Evolutionary conservation across 2,888 invertebrate species (phyloP), one percentile per base, ranked within the genome.

Genomic region (Lydus trimaculatus): DNA sequence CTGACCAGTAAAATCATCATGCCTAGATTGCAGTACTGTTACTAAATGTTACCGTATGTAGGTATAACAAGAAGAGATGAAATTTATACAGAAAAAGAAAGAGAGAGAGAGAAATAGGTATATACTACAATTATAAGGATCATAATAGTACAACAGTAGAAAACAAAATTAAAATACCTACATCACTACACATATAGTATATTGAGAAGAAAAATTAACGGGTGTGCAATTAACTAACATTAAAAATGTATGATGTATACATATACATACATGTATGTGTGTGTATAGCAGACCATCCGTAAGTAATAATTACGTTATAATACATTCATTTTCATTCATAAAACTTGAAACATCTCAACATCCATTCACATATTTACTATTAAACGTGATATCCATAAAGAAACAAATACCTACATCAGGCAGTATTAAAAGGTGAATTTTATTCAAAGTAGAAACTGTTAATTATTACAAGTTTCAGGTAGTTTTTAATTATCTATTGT

Each of bases 1-100:
- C 75, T 73, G 73, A 69, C 75, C 52, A 48, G 72, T 74, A 66
- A 70, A 75, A 76, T 74, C 73, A 74, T 76, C 75, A 74, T 72
- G 48, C 20, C 48, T 20, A 48, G 63, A 63, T 63, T 43, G 9
- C 48, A 48, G 48, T 48, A 48, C 48, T 48, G 48, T 48, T 48
- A 48, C 20, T 48, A 20, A 48, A 48, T 20, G 20, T 20, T 48
- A 48, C 48, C 6, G 17, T 43, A 31, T 36, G 6, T 15, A 36
- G 7, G 2, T 36, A 36, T 4, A 36, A 15, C 13, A 43, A 7
- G 6, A 17, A 43, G n/a, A 43, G 15, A 39, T n/a, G 39, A 39
- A 39, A 9, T 2, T 4, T 7, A 17, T 7, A 17, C n/a, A 6
- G 17, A 36, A 11, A 3, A 13, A 36, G 6, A 43, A 6, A 17